Conservation (phyloP, 1,140 invertebrate genomes). For the Anastrepha ludens region DNA sequence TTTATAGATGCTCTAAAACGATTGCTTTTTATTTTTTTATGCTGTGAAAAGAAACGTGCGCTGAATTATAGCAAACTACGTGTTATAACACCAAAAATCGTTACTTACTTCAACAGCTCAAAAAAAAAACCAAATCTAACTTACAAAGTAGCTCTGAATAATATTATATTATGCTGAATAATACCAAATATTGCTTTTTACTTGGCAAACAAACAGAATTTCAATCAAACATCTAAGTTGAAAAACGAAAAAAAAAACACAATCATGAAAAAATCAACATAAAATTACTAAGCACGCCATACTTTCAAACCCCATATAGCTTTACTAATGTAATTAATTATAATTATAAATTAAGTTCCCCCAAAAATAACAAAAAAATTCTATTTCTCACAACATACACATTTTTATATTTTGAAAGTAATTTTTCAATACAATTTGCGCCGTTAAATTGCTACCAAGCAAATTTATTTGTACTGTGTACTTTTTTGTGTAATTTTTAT, state of each 20-base stretch:
- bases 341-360: neutral
- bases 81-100: too few relatives aligned
- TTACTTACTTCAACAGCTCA: too few relatives aligned
- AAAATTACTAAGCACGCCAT: neutral
- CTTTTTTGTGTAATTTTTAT: neutral
- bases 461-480: slow-evolving; percentile 29
- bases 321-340: slow-evolving; percentile 20
- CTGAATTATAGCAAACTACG: too few relatives aligned
- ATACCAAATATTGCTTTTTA: too few relatives aligned
- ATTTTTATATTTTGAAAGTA: neutral
- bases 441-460: neutral
- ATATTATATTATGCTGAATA: too few relatives aligned
- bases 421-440: neutral
- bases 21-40: neutral
- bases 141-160: too few relatives aligned
- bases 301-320: slow-evolving; percentile 3
- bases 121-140: too few relatives aligned
- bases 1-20: neutral
- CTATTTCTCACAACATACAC: neutral
- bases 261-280: neutral
- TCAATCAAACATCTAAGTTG: neutral
- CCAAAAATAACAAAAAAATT: neutral
- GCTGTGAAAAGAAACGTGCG: too few relatives aligned
- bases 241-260: neutral
- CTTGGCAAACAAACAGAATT: too few relatives aligned